Base-by-base conservation (phyloP, 2,113 vertebrate genomes). In the Rutilus rutilus region DNA sequence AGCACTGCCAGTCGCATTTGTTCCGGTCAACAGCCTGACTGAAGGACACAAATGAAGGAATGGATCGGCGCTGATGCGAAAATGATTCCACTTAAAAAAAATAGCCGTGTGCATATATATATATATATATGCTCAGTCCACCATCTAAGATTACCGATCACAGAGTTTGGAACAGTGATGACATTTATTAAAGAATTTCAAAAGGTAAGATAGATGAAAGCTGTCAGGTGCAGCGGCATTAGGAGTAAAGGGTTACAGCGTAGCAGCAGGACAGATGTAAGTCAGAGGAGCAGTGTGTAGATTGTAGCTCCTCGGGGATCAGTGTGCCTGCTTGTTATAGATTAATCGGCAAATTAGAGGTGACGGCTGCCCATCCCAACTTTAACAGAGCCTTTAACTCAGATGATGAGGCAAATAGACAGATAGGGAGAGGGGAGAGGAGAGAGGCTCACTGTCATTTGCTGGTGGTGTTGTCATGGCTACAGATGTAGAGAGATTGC, bases 281-380 rank as follows among this genome's bases (percentile, higher is more conserved):
- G 78, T 87, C 77, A 81, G 42, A 67, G 54, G 67, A 83, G 84
- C 33, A 82, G 64, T 86, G 89, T 88, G 75, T 89, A 84, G 71
- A 82, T 52, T 54, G 14, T 6, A 45, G 54, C 84, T 78, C 71
- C 73, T 65, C 33, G n/a, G 73, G 71, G 85, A 87, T 36, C 14
- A 52, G 73, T 52, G 77, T 42, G 71, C 65, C 50, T 27, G 78
- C 83, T 82, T 82, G n/a, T 86, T 86, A 87, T 73, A 83, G 88
- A 88, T 89, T 87, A 91, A 90, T 87, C 77, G 52, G 78, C n/a
- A 86, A 88, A 83, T 78, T 74, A 84, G 86, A 82, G 85, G 78
- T 85, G 89, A 82, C 67, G n/a, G 85, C 27, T 33, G 86, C 82
- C 78, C 47, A 62, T 69, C 78, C 65, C 30, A 59, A 14, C 60